phyloP scores from a whole-genome alignment of 1,140 invertebrate species.

The Lepidurus apus region DNA sequence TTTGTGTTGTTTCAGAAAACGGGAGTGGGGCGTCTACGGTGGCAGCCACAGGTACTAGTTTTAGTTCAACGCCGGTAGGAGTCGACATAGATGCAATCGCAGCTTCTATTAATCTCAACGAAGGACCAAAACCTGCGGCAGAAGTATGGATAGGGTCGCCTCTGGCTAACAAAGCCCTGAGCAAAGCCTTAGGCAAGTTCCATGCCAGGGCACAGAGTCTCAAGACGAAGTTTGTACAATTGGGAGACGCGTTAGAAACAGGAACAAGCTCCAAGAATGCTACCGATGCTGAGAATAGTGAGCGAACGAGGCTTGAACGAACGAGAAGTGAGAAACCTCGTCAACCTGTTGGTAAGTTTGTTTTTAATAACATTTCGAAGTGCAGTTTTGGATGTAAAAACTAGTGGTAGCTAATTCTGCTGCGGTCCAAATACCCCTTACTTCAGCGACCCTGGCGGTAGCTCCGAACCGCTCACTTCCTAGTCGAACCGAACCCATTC shows the following conservation, averaged over 20 bases:
- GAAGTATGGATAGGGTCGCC: neutral
- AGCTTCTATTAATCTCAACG: slow-evolving; percentile 23
- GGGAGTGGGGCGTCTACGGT: neutral
- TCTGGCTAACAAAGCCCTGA: slow-evolving; percentile 28
- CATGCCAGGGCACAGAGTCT: slow-evolving; percentile 32
- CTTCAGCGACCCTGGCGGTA: too few relatives aligned
- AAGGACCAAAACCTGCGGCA: neutral
- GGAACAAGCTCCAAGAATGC: neutral
- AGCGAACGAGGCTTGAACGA: neutral
- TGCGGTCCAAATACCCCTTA: neutral
- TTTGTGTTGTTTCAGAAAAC: neutral
- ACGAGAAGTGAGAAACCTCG: neutral
- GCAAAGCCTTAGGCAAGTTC: slow-evolving; percentile 33
- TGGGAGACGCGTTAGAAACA: slow-evolving; percentile 23
- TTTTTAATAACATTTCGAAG: too few relatives aligned
- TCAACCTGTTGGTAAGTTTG: neutral
- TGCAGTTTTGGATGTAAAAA: neutral
- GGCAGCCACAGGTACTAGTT: slow-evolving; percentile 8
- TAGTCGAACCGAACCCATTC: too few relatives aligned
- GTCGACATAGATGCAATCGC: slow-evolving; percentile 32
- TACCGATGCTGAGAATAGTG: slow-evolving; percentile 19
- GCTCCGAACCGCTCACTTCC: too few relatives aligned
- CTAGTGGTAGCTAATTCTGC: neutral
- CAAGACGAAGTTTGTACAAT: slow-evolving; percentile 31
- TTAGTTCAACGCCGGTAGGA: neutral